phyloP scores from a whole-genome alignment of 2,797 vertebrate species.

The Bradypus variegatus region DNA sequence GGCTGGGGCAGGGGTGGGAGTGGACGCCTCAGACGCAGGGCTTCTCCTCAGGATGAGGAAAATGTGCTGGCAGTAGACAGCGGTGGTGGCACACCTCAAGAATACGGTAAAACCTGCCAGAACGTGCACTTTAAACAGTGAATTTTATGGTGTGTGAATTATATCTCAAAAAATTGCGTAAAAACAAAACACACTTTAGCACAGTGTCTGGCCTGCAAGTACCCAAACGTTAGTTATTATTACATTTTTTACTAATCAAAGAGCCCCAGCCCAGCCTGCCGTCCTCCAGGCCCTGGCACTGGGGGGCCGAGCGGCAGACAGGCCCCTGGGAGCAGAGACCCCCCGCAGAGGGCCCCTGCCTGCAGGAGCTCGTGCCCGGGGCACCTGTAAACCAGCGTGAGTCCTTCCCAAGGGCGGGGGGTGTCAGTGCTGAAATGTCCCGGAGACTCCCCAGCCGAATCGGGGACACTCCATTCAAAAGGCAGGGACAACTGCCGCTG shows the following conservation, averaged over 20 bases:
- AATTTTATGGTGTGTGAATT: neutral
- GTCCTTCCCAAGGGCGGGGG: too few relatives aligned
- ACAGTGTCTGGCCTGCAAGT: neutral
- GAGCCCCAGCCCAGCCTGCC: neutral
- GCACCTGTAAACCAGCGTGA: neutral
- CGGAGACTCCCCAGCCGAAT: neutral
- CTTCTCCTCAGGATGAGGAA: neutral
- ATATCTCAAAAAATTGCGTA: neutral
- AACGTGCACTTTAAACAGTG: neutral
- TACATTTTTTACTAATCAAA: neutral
- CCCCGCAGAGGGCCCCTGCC: neutral
- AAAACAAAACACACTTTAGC: neutral
- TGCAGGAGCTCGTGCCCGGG: neutral
- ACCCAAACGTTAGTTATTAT: neutral
- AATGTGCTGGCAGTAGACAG: neutral
- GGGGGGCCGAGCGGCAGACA: too few relatives aligned
- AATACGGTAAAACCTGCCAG: slow-evolving; percentile 30
- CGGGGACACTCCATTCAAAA: neutral
- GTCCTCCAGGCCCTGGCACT: neutral
- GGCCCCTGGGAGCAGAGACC: neutral
- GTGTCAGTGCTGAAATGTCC: neutral
- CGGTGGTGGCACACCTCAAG: neutral
- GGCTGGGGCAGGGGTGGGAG: neutral
- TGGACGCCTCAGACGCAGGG: neutral
- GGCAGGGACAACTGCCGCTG: neutral